These are phyloP conservation scores for Chaetogeoica ovagalla DNA, from an alignment of 2,888 invertebrate species.

Conservation along the genomic window DNA sequence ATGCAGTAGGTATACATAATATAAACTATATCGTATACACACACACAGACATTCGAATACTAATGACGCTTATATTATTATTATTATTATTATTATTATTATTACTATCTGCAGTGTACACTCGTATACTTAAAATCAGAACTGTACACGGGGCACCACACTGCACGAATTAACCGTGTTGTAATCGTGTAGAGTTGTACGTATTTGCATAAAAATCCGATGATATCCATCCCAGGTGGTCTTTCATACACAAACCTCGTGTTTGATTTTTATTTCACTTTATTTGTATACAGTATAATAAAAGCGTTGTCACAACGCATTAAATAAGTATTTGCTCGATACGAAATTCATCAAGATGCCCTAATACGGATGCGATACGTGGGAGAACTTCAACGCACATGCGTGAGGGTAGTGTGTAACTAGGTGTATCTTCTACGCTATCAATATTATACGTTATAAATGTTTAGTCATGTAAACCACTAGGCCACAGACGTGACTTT, in stretches of 20 bases:
- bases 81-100: background rate
- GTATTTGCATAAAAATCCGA: conserved; percentile 35
- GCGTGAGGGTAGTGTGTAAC: conserved; percentile 13
- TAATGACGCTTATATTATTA: conserved; percentile 26
- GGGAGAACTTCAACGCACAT: conserved; percentile 12
- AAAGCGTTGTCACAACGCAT: background rate
- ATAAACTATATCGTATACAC: background rate
- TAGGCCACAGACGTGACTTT: background rate
- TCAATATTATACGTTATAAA: no score
- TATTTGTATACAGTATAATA: conserved; percentile 2
- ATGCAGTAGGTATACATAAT: background rate
- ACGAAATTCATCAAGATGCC: conserved; percentile 20
- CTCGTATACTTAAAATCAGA: conserved; percentile 36
- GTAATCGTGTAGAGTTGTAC: conserved; percentile 40
- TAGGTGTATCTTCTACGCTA: no score
- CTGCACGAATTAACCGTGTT: conserved; percentile 43
- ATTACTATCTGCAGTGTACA: background rate
- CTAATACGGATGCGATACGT: conserved; percentile 24
- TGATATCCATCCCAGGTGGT: conserved; percentile 40
- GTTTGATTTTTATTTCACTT: conserved; percentile 20
- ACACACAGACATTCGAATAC: conserved; percentile 39
- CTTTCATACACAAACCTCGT: conserved; percentile 2
- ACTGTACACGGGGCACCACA: background rate
- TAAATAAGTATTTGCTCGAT: background rate
- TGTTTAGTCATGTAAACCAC: background rate